Base-by-base conservation (phyloP, 2,888 invertebrate species). In the Frankliniella fusca region DNA sequence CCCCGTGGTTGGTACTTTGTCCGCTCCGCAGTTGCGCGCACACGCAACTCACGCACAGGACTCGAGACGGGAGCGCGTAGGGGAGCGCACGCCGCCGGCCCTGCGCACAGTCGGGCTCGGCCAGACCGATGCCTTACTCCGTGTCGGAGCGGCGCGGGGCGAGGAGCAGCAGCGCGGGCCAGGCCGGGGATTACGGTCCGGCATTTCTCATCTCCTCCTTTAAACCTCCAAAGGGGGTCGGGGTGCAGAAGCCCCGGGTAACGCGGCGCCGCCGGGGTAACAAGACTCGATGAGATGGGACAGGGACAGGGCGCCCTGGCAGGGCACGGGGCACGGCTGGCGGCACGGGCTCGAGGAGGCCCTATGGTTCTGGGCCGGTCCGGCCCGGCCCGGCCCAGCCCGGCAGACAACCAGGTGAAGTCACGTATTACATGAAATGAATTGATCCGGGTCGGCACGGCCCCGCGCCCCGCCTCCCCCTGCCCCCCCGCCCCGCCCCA, bases 271-370 rank as follows among this genome's bases (percentile, higher is more conserved):
- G n/a, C 38, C 38, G 38, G 38, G 38, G 38, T 38, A 38, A 38
- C 38, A 38, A 38, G 38, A 38, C 38, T 38, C 38, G 38, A 38
- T 38, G 38, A 38, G 38, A 38, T 5, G 38, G 38, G 70, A 81
- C 82, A 80, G 61, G 81, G 82, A 83, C 61, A 49, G 83, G 83
- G 81, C 82, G 81, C 76, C 80, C 81, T 80, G 82, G 81, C 80
- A 61, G 82, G 83, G 80, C 80, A 15, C 23, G 10, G 49, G 80
- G 28, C 23, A 27, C 15, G 12, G 54, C 54, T 15, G 38, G 38
- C 54, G 38, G 38, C 38, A 38, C 5, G 5, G 5, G 38, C 3
- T 38, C 38, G 38, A 38, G 38, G 38, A 38, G 38, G 38, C 38
- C 38, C 38, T 38, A 15, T 5, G 61, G 7, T 18, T 18, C 61